phyloP scores from a whole-genome alignment of 2,888 invertebrate species.

The Sycophila texana region DNA sequence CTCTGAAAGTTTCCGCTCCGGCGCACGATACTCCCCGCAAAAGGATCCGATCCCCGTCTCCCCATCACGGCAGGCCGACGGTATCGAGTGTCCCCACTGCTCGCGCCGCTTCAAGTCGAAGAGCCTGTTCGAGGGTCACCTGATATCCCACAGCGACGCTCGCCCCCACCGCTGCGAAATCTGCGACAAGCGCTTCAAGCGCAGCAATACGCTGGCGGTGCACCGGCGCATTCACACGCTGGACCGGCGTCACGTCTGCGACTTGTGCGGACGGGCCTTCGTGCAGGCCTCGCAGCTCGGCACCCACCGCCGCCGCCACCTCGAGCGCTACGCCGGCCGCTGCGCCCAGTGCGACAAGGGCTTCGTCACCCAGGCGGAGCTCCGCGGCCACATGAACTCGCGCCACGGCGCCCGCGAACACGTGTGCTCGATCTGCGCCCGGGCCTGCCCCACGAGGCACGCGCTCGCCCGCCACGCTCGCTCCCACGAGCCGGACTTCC shows the following conservation, averaged over 20 bases:
- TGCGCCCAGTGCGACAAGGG: slow-evolving; percentile 69
- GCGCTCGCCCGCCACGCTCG: slow-evolving; percentile 65
- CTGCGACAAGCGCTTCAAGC: slow-evolving; percentile 69
- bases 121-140: slow-evolving; percentile 69
- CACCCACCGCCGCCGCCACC: slow-evolving; percentile 65
- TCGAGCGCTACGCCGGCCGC: slow-evolving; percentile 64
- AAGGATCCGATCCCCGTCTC: background rate
- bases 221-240: slow-evolving; percentile 69
- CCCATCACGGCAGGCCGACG: background rate
- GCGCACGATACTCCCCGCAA: too few species aligned
- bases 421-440: slow-evolving; percentile 66
- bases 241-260: slow-evolving; percentile 69
- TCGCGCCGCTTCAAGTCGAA: slow-evolving; percentile 66
- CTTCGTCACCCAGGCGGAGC: slow-evolving; percentile 71
- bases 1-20: too few species aligned
- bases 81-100: slow-evolving; percentile 65
- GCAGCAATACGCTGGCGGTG: slow-evolving; percentile 68
- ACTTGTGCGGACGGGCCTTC: slow-evolving; percentile 70
- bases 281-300: slow-evolving; percentile 69
- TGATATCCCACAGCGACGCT: slow-evolving; percentile 72
- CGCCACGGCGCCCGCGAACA: slow-evolving; percentile 70
- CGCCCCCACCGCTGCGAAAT: slow-evolving; percentile 69
- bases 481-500: slow-evolving; percentile 63
- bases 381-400: slow-evolving; percentile 71
- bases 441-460: slow-evolving; percentile 69